Conservation (phyloP, 1,140 invertebrate genomes). For the Bombus waltoni region DNA sequence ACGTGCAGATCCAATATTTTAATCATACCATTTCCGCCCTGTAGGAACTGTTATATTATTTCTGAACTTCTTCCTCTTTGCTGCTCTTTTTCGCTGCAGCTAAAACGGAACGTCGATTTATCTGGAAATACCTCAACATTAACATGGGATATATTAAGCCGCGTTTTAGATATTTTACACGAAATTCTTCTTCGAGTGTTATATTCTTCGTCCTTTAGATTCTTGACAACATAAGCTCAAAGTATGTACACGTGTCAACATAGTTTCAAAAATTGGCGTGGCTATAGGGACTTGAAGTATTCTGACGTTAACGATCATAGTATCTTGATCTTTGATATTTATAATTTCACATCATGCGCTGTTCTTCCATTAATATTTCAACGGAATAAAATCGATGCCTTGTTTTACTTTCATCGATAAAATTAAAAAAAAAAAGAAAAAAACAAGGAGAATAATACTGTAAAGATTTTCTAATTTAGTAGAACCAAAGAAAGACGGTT, state of each 20-base stretch:
- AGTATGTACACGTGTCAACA: too few relatives aligned
- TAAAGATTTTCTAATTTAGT: too few relatives aligned
- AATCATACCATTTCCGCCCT: conserved; percentile 53
- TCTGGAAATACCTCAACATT: conserved; percentile 14
- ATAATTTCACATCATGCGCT: too few relatives aligned
- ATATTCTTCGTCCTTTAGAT: neutral
- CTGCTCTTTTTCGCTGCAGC: neutral
- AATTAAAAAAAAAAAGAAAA: neutral
- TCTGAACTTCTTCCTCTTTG: neutral
- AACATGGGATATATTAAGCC: neutral
- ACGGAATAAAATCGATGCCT: too few relatives aligned
- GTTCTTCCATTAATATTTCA: too few relatives aligned
- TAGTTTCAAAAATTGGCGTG: too few relatives aligned
- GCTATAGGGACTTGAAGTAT: too few relatives aligned
- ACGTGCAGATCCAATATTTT: conserved; percentile 40
- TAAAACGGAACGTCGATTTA: neutral
- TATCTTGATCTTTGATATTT: too few relatives aligned
- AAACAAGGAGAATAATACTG: too few relatives aligned
- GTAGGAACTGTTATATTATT: conserved; percentile 42
- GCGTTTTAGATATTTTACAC: neutral
- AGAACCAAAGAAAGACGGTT: too few relatives aligned
- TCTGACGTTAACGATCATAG: too few relatives aligned
- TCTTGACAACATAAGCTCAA: too few relatives aligned
- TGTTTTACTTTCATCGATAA: neutral
- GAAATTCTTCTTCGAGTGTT: neutral